phyloP scores from a whole-genome alignment of 2,113 vertebrate species.

The Cryptoleucopteryx plumbea region DNA sequence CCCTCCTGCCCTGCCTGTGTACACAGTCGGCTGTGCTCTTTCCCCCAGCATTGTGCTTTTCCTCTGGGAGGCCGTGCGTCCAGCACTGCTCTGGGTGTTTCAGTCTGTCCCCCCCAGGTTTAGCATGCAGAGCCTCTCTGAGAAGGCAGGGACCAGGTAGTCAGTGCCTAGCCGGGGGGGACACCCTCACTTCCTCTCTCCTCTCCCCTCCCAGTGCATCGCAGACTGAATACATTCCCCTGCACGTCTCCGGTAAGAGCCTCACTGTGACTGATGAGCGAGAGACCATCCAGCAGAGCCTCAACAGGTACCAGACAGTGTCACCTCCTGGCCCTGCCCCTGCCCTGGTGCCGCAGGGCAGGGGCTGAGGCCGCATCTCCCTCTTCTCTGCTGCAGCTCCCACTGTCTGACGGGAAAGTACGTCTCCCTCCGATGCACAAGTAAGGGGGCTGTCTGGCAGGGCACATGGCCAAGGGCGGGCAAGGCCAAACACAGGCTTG shows the following conservation, averaged over 20 bases:
- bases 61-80: rapidly evolving
- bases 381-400: conserved; percentile 46
- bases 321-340: neutral
- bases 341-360: rapidly evolving
- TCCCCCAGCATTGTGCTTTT: neutral
- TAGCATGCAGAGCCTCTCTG: neutral
- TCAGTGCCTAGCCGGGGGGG: neutral
- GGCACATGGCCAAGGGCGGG: rapidly evolving
- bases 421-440: conserved; percentile 74
- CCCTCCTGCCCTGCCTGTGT: neutral
- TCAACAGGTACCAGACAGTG: conserved; percentile 48
- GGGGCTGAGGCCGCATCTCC: neutral
- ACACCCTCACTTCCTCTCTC: neutral
- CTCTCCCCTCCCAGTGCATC: conserved; percentile 13
- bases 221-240: conserved; percentile 39
- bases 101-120: neutral
- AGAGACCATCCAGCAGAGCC: conserved; percentile 72
- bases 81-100: rapidly evolving
- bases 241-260: conserved; percentile 22
- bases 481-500: neutral
- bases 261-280: neutral
- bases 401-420: conserved; percentile 64
- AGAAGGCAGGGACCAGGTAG: rapidly evolving
- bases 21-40: neutral
- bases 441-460: conserved; percentile 63